Conservation (phyloP, 2,113 vertebrate species). For the Zosterops pallidus region DNA sequence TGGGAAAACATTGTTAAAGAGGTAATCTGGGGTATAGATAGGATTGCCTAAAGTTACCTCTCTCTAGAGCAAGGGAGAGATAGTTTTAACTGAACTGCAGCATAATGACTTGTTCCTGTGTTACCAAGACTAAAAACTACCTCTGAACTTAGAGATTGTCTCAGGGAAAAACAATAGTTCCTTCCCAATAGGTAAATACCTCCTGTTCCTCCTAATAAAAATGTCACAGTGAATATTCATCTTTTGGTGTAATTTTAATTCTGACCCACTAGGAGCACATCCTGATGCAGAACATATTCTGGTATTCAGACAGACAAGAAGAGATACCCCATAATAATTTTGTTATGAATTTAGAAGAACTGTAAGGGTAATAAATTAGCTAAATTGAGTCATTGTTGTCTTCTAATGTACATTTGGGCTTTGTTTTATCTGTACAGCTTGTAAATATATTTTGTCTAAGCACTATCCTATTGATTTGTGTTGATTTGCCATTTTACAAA, state of each 20-base stretch:
- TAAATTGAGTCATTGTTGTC: background rate
- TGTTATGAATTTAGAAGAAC: background rate
- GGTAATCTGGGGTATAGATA: background rate
- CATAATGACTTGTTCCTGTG: background rate
- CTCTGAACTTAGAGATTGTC: background rate
- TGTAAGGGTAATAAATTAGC: background rate
- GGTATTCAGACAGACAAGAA: background rate
- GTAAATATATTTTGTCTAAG: background rate
- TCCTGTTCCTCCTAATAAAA: background rate
- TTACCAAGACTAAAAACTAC: background rate
- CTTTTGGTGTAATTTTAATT: background rate
- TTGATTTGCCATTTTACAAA: background rate
- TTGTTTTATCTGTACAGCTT: background rate
- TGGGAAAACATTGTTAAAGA: background rate
- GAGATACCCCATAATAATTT: background rate
- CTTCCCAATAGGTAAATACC: background rate
- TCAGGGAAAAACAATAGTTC: background rate
- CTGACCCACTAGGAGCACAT: background rate
- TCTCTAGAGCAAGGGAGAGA: background rate
- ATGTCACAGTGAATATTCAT: background rate
- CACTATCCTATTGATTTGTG: background rate
- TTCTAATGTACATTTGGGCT: background rate
- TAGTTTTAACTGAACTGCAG: background rate
- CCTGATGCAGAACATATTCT: background rate
- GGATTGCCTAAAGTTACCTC: background rate